Percentiles rank a stretch among this genome's conserved stretches.
phyloP scores from a whole-genome alignment of 1,140 invertebrate genomes.

The Diachasmimorpha longicaudata region DNA sequence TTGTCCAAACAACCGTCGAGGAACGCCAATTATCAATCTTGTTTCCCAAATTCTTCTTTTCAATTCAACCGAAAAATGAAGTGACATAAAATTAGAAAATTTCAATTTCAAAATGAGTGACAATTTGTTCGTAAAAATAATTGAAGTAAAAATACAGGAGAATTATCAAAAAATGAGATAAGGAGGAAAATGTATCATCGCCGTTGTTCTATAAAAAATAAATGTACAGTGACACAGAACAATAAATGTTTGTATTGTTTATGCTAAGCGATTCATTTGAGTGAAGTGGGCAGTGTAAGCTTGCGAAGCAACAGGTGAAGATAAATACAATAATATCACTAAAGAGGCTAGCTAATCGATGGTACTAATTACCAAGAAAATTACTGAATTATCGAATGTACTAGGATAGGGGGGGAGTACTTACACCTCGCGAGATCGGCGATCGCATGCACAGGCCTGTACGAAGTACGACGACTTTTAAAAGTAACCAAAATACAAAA shows the following conservation, averaged over 20 bases:
- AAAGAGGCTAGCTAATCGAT: neutral
- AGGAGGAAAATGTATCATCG: neutral
- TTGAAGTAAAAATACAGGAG: no score
- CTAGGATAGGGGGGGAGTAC: conserved; percentile 64
- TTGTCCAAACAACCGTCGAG: no score
- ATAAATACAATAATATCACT: neutral
- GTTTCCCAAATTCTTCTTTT: no score
- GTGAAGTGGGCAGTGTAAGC: neutral
- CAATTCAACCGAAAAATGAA: no score
- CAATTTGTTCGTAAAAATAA: no score
- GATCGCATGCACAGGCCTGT: conserved; percentile 84
- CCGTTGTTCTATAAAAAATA: neutral
- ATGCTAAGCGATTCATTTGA: neutral
- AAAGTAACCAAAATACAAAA: conserved; percentile 49
- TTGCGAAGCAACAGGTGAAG: neutral
- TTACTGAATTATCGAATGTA: conserved; percentile 20
- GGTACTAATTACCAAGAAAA: conserved; percentile 6
- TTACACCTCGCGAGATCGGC: conserved; percentile 85
- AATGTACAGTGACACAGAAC: neutral
- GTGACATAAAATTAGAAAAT: no score
- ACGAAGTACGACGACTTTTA: conserved; percentile 53
- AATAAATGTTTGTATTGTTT: neutral
- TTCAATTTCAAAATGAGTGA: no score
- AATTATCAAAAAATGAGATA: neutral
- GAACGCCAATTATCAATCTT: no score